These are phyloP conservation scores for Bos javanicus DNA, from an alignment of 2,113 vertebrate genomes.

Conservation along the genomic window DNA sequence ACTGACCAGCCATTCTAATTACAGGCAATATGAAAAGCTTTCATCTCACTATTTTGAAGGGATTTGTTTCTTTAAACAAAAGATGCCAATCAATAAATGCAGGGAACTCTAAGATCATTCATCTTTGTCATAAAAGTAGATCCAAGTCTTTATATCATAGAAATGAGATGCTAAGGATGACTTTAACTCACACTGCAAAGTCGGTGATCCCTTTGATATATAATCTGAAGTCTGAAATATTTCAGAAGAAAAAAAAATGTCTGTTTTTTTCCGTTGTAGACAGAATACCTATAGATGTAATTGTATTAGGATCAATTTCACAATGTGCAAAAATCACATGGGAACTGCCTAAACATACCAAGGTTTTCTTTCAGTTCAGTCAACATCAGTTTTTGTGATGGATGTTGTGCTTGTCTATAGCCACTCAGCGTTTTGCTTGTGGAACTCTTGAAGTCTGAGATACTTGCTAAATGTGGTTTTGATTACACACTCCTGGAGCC, in stretches of 20 bases:
- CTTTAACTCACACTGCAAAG: not conserved
- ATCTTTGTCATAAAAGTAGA: not conserved
- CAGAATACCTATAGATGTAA: not conserved
- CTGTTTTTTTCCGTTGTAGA: not conserved
- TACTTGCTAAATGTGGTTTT: not conserved
- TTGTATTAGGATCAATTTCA: not conserved
- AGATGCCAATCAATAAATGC: not conserved
- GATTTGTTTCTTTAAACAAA: not conserved
- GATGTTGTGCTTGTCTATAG: not conserved
- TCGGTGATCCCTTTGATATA: not conserved
- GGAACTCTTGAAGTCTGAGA: not conserved
- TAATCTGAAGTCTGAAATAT: not conserved
- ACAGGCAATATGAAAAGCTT: not conserved
- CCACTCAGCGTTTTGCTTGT: not conserved
- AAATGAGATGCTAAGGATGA: not conserved
- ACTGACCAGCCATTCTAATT: not conserved
- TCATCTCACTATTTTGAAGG: not conserved
- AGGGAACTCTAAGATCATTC: not conserved
- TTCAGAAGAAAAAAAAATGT: not conserved
- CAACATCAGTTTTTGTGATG: rapidly evolving
- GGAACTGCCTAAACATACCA: not conserved
- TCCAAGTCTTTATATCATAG: not conserved
- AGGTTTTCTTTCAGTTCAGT: not conserved
- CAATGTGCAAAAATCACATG: not conserved
- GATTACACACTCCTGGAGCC: not conserved